Percentiles rank a stretch among this genome's conserved stretches.
Evolutionary conservation across 2,888 invertebrate species (phyloP).

Genomic region (Drosophila multiciliata): DNA sequence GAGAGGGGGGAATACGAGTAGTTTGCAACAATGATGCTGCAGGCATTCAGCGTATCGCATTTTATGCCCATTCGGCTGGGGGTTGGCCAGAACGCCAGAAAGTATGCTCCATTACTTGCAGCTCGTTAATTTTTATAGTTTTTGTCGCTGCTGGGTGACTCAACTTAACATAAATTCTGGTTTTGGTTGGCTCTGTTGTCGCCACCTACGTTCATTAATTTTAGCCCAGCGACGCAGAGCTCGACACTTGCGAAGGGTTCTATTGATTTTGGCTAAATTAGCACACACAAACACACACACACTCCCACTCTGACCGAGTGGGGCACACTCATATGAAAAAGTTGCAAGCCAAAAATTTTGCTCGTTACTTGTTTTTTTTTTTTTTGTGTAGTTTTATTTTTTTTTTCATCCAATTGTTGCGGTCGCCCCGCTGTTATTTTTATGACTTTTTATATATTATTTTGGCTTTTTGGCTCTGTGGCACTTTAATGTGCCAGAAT

Average conservation of each 20-base stretch:
- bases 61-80: slow-evolving; percentile 64
- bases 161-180: slow-evolving; percentile 61
- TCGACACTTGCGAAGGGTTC: slow-evolving; percentile 38
- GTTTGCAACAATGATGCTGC: slow-evolving; percentile 40
- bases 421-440: slow-evolving; percentile 71
- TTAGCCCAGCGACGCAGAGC: slow-evolving; percentile 21
- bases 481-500: slow-evolving; percentile 62
- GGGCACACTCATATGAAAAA: slow-evolving; percentile 23
- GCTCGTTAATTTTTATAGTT: slow-evolving; percentile 79
- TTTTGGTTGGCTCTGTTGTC: slow-evolving; percentile 37
- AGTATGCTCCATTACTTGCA: slow-evolving; percentile 78
- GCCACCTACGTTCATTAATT: slow-evolving; percentile 67
- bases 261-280: slow-evolving; percentile 82
- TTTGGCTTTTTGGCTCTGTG: slow-evolving; percentile 61
- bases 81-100: slow-evolving; percentile 50
- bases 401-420: slow-evolving; percentile 9
- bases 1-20: neutral
- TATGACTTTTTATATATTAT: slow-evolving; percentile 73
- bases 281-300: slow-evolving; percentile 34
- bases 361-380: slow-evolving; percentile 10
- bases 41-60: slow-evolving; percentile 64
- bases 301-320: neutral
- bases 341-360: slow-evolving; percentile 27
- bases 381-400: neutral
- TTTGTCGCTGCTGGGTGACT: slow-evolving; percentile 58